phyloP scores from a whole-genome alignment of 2,113 vertebrate species.

The Thermophis baileyi region DNA sequence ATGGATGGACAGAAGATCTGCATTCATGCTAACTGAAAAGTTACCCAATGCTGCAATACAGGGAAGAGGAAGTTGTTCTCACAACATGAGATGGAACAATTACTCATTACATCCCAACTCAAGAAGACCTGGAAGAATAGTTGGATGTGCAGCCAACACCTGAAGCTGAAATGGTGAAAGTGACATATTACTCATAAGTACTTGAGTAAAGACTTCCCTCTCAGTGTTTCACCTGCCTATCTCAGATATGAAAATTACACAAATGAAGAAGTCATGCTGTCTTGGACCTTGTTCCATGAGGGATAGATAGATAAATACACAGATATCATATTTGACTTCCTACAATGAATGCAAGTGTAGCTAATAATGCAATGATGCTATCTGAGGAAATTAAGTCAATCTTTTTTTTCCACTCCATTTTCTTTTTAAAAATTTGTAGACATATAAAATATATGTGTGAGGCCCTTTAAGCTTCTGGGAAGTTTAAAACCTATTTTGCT shows the following conservation, averaged over 20 bases:
- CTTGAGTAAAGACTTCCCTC: background rate
- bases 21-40: background rate
- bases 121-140: background rate
- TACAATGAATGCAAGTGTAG: background rate
- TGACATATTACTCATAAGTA: background rate
- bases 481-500: background rate
- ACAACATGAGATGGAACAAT: background rate
- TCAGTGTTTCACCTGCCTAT: background rate
- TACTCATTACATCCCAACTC: background rate
- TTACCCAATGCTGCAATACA: background rate
- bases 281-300: background rate
- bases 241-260: background rate
- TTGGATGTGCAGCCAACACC: background rate
- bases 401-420: background rate
- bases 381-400: background rate
- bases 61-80: background rate
- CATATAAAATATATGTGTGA: background rate
- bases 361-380: background rate
- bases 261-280: background rate
- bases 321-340: background rate
- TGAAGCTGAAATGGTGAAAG: background rate
- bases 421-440: background rate
- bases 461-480: background rate
- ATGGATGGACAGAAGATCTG: background rate
- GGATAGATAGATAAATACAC: background rate